phyloP scores from a whole-genome alignment of 1,140 invertebrate genomes.

The Ceratina japonica region DNA sequence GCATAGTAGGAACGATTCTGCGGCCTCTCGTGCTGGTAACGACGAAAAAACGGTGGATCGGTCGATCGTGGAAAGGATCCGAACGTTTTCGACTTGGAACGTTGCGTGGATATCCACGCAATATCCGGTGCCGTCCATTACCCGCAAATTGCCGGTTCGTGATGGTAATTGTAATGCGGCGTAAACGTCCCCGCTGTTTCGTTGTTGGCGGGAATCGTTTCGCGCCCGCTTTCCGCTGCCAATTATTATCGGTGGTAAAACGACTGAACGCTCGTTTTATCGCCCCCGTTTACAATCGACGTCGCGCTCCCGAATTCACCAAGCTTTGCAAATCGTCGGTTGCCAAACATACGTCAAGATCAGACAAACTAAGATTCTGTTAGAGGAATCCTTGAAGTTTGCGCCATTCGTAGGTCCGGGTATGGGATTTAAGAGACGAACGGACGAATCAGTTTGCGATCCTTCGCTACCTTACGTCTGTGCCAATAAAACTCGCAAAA shows the following conservation, averaged over 20 bases:
- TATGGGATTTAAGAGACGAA: conserved; percentile 77
- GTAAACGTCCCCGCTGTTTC: conserved; percentile 3
- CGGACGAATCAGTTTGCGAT: conserved; percentile 81
- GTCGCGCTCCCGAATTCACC: not conserved
- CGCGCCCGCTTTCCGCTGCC: not conserved
- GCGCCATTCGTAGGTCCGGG: too few species aligned
- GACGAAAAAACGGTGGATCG: not conserved
- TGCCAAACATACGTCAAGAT: not conserved
- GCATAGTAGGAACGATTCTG: not conserved
- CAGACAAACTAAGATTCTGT: too few species aligned
- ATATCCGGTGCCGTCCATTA: conserved; percentile 37
- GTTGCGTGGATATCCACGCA: conserved; percentile 42
- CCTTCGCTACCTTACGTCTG: conserved; percentile 75
- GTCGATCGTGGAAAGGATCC: not conserved
- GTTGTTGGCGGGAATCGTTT: conserved; percentile 3
- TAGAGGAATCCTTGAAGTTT: too few species aligned
- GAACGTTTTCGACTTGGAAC: conserved; percentile 6
- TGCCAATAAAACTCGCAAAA: conserved; percentile 80
- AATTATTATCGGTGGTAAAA: not conserved
- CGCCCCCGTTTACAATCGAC: not conserved
- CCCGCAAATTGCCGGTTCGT: conserved; percentile 39
- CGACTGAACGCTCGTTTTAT: not conserved
- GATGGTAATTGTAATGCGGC: conserved; percentile 36
- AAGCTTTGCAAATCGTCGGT: not conserved
- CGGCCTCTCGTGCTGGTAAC: not conserved